phyloP scores from a whole-genome alignment of 1,140 invertebrate species.

The Cydia splendana region DNA sequence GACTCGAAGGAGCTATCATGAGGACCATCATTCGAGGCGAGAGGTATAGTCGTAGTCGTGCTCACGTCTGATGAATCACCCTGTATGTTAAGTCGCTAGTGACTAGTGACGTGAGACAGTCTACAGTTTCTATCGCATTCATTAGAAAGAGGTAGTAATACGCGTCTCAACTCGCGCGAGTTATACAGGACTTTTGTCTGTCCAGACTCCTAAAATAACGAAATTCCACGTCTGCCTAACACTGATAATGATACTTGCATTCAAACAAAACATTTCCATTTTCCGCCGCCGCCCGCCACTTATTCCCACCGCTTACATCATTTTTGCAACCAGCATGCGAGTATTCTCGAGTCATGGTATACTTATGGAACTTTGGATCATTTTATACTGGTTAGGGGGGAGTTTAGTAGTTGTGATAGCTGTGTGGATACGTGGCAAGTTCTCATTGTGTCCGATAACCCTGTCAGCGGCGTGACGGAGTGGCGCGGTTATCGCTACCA shows the following conservation, averaged over 20 bases:
- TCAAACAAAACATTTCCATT: conserved; percentile 32
- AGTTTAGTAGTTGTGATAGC: conserved; percentile 36
- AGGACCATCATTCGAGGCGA: too few species aligned
- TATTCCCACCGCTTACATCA: not conserved
- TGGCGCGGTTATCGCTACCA: conserved; percentile 63
- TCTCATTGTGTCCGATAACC: conserved; percentile 56
- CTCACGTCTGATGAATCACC: too few species aligned
- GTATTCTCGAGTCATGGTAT: not conserved
- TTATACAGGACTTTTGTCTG: too few species aligned
- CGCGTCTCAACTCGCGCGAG: too few species aligned
- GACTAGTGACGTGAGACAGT: too few species aligned
- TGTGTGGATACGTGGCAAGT: conserved; percentile 11
- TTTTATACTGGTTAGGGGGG: not conserved
- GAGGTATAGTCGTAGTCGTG: too few species aligned
- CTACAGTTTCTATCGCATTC: too few species aligned
- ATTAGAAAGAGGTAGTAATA: too few species aligned
- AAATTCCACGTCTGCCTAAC: conserved; percentile 42
- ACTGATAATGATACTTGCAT: conserved; percentile 28
- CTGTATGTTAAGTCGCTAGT: too few species aligned
- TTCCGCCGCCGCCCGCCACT: conserved; percentile 13
- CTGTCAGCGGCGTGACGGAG: conserved; percentile 69
- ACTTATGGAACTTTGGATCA: not conserved
- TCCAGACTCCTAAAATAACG: not conserved
- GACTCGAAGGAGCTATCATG: too few species aligned
- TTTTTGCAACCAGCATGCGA: not conserved